Evolutionary conservation across 2,888 invertebrate species (phyloP).

Genomic region (Frankliniella fusca): DNA sequence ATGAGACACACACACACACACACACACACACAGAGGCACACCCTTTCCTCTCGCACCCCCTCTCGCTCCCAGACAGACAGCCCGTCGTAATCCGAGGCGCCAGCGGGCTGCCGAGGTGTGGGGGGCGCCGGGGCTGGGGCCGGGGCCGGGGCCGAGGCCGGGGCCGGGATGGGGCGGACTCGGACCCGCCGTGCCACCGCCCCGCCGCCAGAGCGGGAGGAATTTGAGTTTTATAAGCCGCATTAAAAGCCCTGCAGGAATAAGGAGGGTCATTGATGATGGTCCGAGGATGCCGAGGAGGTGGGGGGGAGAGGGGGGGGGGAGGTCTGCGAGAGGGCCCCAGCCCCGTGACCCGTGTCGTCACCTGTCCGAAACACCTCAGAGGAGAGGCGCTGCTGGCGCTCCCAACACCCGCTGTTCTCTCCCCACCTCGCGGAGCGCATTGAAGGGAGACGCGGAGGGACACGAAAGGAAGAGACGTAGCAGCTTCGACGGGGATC

Average conservation of each 20-base stretch:
- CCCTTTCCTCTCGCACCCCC: no score
- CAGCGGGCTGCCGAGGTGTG: background rate
- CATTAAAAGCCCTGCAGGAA: background rate
- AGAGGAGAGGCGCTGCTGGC: background rate
- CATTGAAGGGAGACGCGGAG: no score
- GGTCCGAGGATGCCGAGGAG: background rate
- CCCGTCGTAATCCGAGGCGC: conserved; percentile 1
- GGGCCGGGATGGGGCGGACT: no score
- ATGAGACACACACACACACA: no score
- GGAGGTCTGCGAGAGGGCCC: no score
- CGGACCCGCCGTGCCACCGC: background rate
- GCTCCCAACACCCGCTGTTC: background rate
- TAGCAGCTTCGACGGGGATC: no score
- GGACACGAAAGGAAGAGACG: no score
- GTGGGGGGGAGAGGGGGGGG: background rate
- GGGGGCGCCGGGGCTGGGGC: background rate
- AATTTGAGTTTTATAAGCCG: conserved; percentile 20
- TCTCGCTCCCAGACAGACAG: background rate
- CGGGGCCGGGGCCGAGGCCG: background rate
- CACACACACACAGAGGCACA: no score
- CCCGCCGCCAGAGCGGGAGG: background rate
- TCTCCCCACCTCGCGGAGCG: no score
- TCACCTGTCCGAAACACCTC: no score
- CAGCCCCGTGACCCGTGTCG: no score
- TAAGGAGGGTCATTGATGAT: background rate